Percentiles rank a stretch among this genome's conserved stretches.
These are phyloP conservation scores for Diabrotica balteata DNA, from an alignment of 2,888 invertebrate genomes.

Conservation along the genomic window DNA sequence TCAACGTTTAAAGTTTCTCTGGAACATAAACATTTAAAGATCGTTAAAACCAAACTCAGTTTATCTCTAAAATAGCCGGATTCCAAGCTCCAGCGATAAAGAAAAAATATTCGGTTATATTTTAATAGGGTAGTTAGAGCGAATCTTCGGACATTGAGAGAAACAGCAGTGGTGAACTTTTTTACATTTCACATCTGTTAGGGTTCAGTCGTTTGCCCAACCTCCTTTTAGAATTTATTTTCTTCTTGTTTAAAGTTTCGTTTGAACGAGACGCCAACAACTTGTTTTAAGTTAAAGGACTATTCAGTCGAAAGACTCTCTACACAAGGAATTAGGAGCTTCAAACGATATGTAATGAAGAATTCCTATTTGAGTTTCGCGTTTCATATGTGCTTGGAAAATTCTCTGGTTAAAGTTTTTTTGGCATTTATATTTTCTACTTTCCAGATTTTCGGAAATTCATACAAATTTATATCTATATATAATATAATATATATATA, in stretches of 20 bases:
- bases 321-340: too few species aligned
- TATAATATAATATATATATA: too few species aligned
- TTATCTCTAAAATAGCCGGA: too few species aligned
- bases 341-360: too few species aligned
- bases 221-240: constrained; percentile 18
- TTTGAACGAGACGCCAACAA: constrained; percentile 11
- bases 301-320: too few species aligned
- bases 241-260: constrained; percentile 34
- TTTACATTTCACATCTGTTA: constrained; percentile 24
- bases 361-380: too few species aligned
- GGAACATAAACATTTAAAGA: too few species aligned
- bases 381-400: background rate
- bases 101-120: constrained; percentile 17
- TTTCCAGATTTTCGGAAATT: too few species aligned
- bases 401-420: background rate
- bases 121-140: constrained; percentile 18
- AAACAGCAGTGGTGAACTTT: constrained; percentile 18
- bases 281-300: constrained; percentile 1
- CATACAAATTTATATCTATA: too few species aligned
- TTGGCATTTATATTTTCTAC: background rate
- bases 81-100: background rate
- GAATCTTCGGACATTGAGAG: constrained; percentile 17
- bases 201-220: constrained; percentile 22
- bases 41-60: too few species aligned
- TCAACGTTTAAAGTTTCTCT: too few species aligned